Evolutionary conservation across 1,140 invertebrate species (phyloP), one percentile per base, ranked within the genome.

Genomic region (Teleopsis dalmanni): DNA sequence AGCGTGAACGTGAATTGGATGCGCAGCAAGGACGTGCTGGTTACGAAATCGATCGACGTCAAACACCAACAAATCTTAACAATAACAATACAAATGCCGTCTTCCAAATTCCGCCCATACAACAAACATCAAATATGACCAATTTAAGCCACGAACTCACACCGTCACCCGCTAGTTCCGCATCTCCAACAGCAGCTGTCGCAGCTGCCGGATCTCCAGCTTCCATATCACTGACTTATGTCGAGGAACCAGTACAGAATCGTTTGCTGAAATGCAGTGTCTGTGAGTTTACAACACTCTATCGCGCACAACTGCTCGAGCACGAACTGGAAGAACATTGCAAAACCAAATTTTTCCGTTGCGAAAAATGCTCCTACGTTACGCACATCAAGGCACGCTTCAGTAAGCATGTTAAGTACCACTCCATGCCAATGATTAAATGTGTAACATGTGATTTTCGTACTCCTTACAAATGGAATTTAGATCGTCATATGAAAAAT

Each of bases 341-440:
- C 35, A 74, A 75, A 52, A 70, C 69, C 14, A 77, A 76, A 57
- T 88, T 89, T 65, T 94, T 90, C 72, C 80, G 87, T 11, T 95
- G 91, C 70, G 78, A 78, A 48, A 89, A 92, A 69, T 95, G 92
- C 70, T 84, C 82, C 53, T 95, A 94, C 65, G 84, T 88, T 47
- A 95, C 91, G 1, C 86, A 92, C 64, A 88, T 93, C 53, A 86
- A 87, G 60, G 83, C 87, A 2, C 81, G 92, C 37, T 95, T 87
- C 65, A 92, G 88, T 26, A 93, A 92, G 67, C 92, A 95, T 63
- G 85, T 92, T n/a, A 93, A 92, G 60, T 91, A 93, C 62, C 88
- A 94, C 71, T 88, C 87, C 31, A 88, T 91, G 84, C 88, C 88
- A 43, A 90, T 90, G 82, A 91, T 91, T 53, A 91, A 95, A 67